These are phyloP conservation scores for Drosophila neocordata DNA, from an alignment of 1,140 invertebrate species.

Conservation along the genomic window DNA sequence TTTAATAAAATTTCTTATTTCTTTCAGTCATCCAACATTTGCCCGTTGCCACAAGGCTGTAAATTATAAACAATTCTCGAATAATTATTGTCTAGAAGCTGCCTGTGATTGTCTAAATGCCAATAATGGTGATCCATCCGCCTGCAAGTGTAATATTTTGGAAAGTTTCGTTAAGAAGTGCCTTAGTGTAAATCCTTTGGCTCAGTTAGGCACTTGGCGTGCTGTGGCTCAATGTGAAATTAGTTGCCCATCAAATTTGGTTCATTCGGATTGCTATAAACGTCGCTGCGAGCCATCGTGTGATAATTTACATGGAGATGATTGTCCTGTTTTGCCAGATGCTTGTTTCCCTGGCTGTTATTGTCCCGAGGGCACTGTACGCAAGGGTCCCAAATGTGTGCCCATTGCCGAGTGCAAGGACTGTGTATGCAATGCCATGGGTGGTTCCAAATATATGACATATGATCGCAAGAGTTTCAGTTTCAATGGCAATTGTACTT, in stretches of 20 bases:
- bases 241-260: slow-evolving; percentile 87
- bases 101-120: slow-evolving; percentile 87
- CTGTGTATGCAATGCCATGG: slow-evolving; percentile 89
- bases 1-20: neutral
- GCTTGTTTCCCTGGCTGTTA: slow-evolving; percentile 92
- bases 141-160: slow-evolving; percentile 88
- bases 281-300: slow-evolving; percentile 89
- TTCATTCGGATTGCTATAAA: slow-evolving; percentile 91
- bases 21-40: slow-evolving; percentile 84
- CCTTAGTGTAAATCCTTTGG: slow-evolving; percentile 85
- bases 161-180: slow-evolving; percentile 89
- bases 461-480: slow-evolving; percentile 89
- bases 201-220: slow-evolving; percentile 89
- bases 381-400: slow-evolving; percentile 88
- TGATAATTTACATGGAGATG: slow-evolving; percentile 84
- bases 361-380: slow-evolving; percentile 90
- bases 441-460: slow-evolving; percentile 88
- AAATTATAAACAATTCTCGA: slow-evolving; percentile 87
- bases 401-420: slow-evolving; percentile 89
- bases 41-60: slow-evolving; percentile 85
- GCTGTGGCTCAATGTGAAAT: slow-evolving; percentile 85
- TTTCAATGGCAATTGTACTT: slow-evolving; percentile 91
- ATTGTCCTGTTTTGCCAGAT: slow-evolving; percentile 86
- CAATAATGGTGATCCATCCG: slow-evolving; percentile 78
- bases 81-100: slow-evolving; percentile 88